Conservation (phyloP, 2,113 vertebrate species). For the Thermophis baileyi region DNA sequence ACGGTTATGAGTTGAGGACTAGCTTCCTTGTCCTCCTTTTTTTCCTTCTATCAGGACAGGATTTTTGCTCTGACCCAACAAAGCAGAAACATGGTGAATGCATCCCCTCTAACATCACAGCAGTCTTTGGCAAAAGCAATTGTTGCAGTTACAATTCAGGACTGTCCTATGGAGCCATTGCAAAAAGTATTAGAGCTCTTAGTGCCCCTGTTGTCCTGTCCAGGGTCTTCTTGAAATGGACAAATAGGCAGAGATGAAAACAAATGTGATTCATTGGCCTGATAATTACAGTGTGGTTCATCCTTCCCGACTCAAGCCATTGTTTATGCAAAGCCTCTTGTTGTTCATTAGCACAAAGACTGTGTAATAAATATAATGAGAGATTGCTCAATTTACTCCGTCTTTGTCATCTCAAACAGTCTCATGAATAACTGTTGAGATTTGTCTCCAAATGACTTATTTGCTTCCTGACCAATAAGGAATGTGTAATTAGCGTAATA, state of each 20-base stretch:
- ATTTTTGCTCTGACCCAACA: not conserved
- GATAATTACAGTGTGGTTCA: slow-evolving; percentile 65
- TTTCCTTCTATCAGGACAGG: not conserved
- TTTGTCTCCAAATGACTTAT: slow-evolving; percentile 76
- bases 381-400: slow-evolving; percentile 71
- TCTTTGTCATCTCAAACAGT: slow-evolving; percentile 75
- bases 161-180: not conserved
- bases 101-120: not conserved
- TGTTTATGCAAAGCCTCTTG: slow-evolving; percentile 71
- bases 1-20: not conserved
- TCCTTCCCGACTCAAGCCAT: slow-evolving; percentile 60
- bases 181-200: slow-evolving; percentile 45
- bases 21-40: not conserved
- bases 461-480: slow-evolving; percentile 76
- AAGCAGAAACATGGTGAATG: not conserved
- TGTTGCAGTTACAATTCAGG: not conserved
- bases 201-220: slow-evolving; percentile 45
- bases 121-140: not conserved
- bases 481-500: slow-evolving; percentile 77
- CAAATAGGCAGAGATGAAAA: slow-evolving; percentile 18
- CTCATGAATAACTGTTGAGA: slow-evolving; percentile 73
- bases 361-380: slow-evolving; percentile 75
- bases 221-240: slow-evolving; percentile 52
- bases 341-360: slow-evolving; percentile 80
- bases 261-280: slow-evolving; percentile 51